Evolutionary conservation across 2,113 vertebrate species (phyloP), one percentile per base, ranked within the genome.

Genomic region (Clinocottus analis): DNA sequence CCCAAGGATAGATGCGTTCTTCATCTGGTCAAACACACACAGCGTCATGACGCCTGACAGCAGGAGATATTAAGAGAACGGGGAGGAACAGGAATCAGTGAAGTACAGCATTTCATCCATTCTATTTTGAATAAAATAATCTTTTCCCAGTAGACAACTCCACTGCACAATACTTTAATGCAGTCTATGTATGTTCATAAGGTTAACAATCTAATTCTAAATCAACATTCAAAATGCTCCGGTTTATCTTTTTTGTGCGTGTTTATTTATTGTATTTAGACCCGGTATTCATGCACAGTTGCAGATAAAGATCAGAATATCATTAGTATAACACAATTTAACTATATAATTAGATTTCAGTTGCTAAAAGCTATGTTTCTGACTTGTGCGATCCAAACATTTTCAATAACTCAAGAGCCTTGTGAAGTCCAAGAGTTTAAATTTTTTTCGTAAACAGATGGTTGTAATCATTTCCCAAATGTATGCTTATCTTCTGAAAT

Each of bases 11-110:
- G 98, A 99, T n/a, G 98, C 98, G 63, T 98, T 99, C 95, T 97
- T 99, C 98, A 99, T 98, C 92, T 99, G 98, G 93, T 99, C 98
- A 86, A 99, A 99, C 71, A 98, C 97, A 77, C 95, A 98, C 66
- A 98, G 94, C 5, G 97, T 98, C 95, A 97, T 98, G 47, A 99
- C 91, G 75, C 98, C 98, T 99, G 58, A 59, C 39, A 31, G 51
- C 58, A 62, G 17, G 25, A 64, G 53, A 39, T 72, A 59, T 16
- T 21, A 65, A 56, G 72, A 79, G 77, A 56, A 13, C n/a, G 41
- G 19, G 60, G 7, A 43, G 3, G 53, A 17, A 37, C 11, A 43
- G 58, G 8, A 41, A 3, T 12, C 23, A 27, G 55, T 16, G 12
- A 25, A 41, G 16, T 1, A 1, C 17, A 62, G 39, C 29, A 8